Evolutionary conservation across 2,113 vertebrate species (phyloP).

Genomic region (Notothenia rossii): DNA sequence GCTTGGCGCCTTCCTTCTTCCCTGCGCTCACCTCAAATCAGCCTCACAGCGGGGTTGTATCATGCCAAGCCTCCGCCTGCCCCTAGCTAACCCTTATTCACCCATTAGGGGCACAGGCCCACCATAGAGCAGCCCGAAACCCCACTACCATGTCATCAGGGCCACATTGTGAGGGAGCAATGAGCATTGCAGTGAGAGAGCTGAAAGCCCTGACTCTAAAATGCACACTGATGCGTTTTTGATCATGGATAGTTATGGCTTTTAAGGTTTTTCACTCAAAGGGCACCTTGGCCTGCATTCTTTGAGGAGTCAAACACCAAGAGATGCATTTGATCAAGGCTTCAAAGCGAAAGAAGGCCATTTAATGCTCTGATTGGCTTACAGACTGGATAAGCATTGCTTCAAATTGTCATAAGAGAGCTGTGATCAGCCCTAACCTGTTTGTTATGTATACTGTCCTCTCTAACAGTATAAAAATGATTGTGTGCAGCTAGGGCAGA

Average conservation of each 20-base stretch:
- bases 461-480: conserved; percentile 71
- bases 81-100: conserved; percentile 65
- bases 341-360: conserved; percentile 66
- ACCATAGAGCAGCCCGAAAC: conserved; percentile 74
- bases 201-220: conserved; percentile 74
- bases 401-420: conserved; percentile 54
- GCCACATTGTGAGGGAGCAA: conserved; percentile 83
- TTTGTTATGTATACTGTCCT: conserved; percentile 62
- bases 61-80: conserved; percentile 71
- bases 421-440: conserved; percentile 65
- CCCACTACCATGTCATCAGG: conserved; percentile 83
- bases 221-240: conserved; percentile 73
- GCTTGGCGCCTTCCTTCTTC: conserved; percentile 71
- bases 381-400: conserved; percentile 62
- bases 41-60: conserved; percentile 79
- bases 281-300: conserved; percentile 76
- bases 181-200: conserved; percentile 62
- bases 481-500: conserved; percentile 53
- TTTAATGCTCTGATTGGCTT: conserved; percentile 77
- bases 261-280: conserved; percentile 78
- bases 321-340: conserved; percentile 78
- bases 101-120: conserved; percentile 76
- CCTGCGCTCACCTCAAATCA: conserved; percentile 82
- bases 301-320: conserved; percentile 74
- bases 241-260: conserved; percentile 71